phyloP scores from a whole-genome alignment of 2,797 vertebrate species.

The Austrolebias charrua region DNA sequence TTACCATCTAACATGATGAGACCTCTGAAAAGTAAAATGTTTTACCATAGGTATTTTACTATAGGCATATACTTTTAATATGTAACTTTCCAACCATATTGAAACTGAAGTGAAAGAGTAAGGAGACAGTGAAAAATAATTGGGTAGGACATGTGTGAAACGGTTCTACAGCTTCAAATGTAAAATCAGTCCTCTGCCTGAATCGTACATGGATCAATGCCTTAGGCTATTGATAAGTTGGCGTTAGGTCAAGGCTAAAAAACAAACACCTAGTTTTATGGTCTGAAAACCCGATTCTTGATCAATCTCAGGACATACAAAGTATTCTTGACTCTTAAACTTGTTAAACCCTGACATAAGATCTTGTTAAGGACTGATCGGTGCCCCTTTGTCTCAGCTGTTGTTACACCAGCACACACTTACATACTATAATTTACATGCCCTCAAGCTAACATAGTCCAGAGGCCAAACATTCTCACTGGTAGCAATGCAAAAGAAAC shows the following conservation, averaged over 20 bases:
- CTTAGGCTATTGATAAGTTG: constrained; percentile 10
- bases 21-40: background rate
- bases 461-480: constrained; percentile 56
- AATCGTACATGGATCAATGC: too few relatives aligned
- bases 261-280: background rate
- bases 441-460: constrained; percentile 61
- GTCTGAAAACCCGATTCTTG: background rate
- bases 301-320: constrained; percentile 1
- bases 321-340: constrained; percentile 18
- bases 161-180: background rate
- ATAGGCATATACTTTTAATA: too few relatives aligned
- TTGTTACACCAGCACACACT: constrained; percentile 33
- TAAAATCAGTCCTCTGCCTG: background rate
- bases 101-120: too few relatives aligned
- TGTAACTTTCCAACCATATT: too few relatives aligned
- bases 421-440: constrained; percentile 44
- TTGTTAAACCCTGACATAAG: constrained; percentile 20
- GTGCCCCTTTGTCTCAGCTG: constrained; percentile 38
- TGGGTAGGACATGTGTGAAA: too few relatives aligned
- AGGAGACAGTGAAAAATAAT: too few relatives aligned
- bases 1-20: background rate
- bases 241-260: constrained; percentile 10
- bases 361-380: constrained; percentile 34
- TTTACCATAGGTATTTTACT: too few relatives aligned
- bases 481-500: constrained; percentile 72